Percentiles rank a stretch among this genome's conserved stretches.
These are phyloP conservation scores for Leucoraja ocellata DNA, from an alignment of 2,797 vertebrate genomes.

Conservation along the genomic window DNA sequence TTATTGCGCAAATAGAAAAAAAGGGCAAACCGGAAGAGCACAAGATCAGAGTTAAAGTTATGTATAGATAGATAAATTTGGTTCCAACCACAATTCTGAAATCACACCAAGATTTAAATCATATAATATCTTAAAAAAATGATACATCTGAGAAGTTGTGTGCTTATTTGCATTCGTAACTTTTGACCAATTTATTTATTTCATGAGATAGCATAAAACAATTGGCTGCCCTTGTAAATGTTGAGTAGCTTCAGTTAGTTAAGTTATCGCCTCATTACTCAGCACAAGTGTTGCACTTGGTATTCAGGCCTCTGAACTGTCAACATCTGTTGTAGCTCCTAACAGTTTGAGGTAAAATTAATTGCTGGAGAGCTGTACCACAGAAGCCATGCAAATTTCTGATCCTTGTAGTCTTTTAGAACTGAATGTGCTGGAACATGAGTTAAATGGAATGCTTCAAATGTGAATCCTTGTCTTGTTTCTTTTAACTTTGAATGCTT, in stretches of 20 bases:
- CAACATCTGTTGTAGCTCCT: conserved; percentile 20
- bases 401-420: not conserved
- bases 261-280: conserved; percentile 31
- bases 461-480: not conserved
- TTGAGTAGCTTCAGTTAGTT: not conserved
- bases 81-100: not conserved
- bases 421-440: not conserved
- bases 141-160: not conserved
- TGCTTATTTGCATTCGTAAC: not conserved
- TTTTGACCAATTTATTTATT: not conserved
- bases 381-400: not conserved
- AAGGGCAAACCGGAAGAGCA: too few species aligned
- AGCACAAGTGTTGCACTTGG: not conserved
- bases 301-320: conserved; percentile 29
- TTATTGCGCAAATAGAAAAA: too few species aligned
- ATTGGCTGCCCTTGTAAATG: conserved; percentile 9
- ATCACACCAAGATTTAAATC: not conserved
- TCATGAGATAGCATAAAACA: not conserved
- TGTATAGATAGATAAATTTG: too few species aligned
- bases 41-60: too few species aligned
- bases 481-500: not conserved
- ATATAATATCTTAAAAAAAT: not conserved
- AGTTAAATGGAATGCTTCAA: not conserved
- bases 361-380: conserved; percentile 11
- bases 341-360: conserved; percentile 33